Conservation (phyloP, 2,888 invertebrate genomes). For the Athetis lepigone region DNA sequence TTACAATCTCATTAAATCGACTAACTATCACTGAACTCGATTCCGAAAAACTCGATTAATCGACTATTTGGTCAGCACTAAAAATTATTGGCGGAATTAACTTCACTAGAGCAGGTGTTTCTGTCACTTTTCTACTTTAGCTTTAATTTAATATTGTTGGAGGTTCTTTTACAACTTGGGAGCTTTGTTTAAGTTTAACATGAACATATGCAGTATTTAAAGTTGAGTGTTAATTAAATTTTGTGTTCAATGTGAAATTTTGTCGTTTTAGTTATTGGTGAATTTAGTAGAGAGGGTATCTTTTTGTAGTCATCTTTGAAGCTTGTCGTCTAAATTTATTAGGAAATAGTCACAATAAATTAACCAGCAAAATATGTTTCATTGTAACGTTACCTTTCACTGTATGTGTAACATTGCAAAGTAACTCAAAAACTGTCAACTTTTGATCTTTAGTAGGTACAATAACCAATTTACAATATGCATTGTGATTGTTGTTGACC, state of each 20-base stretch:
- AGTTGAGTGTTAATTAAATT: slow-evolving; percentile 48
- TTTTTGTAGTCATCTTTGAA: not conserved
- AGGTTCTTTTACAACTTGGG: slow-evolving; percentile 39
- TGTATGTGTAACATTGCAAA: too few relatives aligned
- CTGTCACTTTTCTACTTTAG: slow-evolving; percentile 57
- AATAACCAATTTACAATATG: too few relatives aligned
- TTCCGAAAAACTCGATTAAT: slow-evolving; percentile 46
- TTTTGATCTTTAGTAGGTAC: too few relatives aligned
- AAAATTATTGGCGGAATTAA: slow-evolving; percentile 69
- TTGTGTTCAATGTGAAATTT: slow-evolving; percentile 18
- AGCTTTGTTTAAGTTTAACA: slow-evolving; percentile 44
- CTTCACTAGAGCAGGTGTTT: slow-evolving; percentile 64
- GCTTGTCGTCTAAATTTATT: too few relatives aligned
- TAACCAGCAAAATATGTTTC: too few relatives aligned
- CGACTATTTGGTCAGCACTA: slow-evolving; percentile 58
- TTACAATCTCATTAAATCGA: slow-evolving; percentile 57
- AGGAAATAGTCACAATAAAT: too few relatives aligned
- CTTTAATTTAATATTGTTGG: slow-evolving; percentile 47
- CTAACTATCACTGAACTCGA: slow-evolving; percentile 53
- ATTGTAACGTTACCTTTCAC: too few relatives aligned
- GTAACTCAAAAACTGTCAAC: too few relatives aligned
- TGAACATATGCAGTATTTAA: slow-evolving; percentile 39
- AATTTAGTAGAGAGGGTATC: not conserved
- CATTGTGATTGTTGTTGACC: too few relatives aligned
- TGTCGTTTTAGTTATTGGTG: slow-evolving; percentile 2